These are phyloP conservation scores for Montifringilla adamsi DNA, from an alignment of 2,113 vertebrate genomes.

Conservation along the genomic window DNA sequence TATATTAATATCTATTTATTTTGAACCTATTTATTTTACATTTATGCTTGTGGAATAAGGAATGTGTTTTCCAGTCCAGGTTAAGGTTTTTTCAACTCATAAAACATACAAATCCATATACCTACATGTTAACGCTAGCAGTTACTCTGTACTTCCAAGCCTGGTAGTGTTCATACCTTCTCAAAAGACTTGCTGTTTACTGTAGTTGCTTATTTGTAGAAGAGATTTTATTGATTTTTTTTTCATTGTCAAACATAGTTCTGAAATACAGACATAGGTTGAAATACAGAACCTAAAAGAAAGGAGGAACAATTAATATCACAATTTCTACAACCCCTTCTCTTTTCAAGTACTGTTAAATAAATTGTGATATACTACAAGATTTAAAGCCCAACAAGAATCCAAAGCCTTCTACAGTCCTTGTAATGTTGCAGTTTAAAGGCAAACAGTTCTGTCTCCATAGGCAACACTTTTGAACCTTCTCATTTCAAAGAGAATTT, in stretches of 20 bases:
- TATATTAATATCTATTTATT: background rate
- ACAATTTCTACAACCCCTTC: background rate
- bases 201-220: background rate
- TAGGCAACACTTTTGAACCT: background rate
- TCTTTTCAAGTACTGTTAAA: constrained; percentile 5
- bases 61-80: background rate
- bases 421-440: constrained; percentile 24
- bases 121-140: background rate
- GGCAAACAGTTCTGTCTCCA: background rate
- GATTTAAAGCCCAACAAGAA: constrained; percentile 26
- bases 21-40: background rate
- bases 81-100: background rate
- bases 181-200: background rate
- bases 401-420: background rate
- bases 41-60: background rate
- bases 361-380: background rate
- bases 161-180: background rate
- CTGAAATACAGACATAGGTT: background rate
- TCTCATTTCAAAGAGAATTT: constrained; percentile 1
- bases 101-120: background rate
- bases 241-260: background rate
- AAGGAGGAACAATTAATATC: background rate
- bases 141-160: background rate
- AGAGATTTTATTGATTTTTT: background rate
- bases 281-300: background rate